These are phyloP conservation scores for Hippoglossus hippoglossus DNA, from an alignment of 2,797 vertebrate genomes.

Conservation along the genomic window DNA sequence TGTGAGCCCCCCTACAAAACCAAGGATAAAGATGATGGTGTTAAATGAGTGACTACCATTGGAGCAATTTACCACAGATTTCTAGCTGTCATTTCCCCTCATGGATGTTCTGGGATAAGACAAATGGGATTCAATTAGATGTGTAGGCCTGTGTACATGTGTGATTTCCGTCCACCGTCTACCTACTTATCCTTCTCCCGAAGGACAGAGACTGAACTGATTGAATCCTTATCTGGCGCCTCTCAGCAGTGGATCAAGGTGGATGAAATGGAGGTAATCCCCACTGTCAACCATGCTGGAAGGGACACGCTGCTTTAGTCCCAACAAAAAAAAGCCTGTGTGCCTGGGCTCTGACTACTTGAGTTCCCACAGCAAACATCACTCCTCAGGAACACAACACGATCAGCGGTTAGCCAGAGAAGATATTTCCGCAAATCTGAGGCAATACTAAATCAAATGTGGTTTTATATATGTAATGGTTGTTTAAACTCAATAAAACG, in stretches of 20 bases:
- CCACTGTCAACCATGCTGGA: slow-evolving; percentile 60
- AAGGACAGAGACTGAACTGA: slow-evolving; percentile 54
- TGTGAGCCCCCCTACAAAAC: slow-evolving; percentile 33
- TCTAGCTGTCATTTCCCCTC: slow-evolving; percentile 61
- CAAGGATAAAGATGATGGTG: slow-evolving; percentile 69
- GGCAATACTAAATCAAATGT: too few relatives aligned
- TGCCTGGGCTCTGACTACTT: slow-evolving; percentile 2
- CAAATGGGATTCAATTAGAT: slow-evolving; percentile 69
- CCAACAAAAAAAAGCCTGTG: slow-evolving; percentile 42
- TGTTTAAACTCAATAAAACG: too few relatives aligned
- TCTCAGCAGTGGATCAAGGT: slow-evolving; percentile 65
- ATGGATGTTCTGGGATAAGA: slow-evolving; percentile 59
- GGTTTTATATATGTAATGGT: too few relatives aligned
- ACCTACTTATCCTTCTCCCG: slow-evolving; percentile 57
- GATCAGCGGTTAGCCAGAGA: too few relatives aligned
- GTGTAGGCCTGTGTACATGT: slow-evolving; percentile 30
- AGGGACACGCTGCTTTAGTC: slow-evolving; percentile 48
- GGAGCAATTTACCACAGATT: slow-evolving; percentile 63
- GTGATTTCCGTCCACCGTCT: slow-evolving; percentile 54
- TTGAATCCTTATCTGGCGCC: slow-evolving; percentile 58
- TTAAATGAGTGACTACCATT: slow-evolving; percentile 62
- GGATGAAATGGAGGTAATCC: slow-evolving; percentile 65
- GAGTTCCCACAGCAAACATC: too few relatives aligned
- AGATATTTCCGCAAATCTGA: too few relatives aligned
- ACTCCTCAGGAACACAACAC: too few relatives aligned